Conservation (phyloP, 2,888 invertebrate genomes). For the Galeruca laticollis region DNA sequence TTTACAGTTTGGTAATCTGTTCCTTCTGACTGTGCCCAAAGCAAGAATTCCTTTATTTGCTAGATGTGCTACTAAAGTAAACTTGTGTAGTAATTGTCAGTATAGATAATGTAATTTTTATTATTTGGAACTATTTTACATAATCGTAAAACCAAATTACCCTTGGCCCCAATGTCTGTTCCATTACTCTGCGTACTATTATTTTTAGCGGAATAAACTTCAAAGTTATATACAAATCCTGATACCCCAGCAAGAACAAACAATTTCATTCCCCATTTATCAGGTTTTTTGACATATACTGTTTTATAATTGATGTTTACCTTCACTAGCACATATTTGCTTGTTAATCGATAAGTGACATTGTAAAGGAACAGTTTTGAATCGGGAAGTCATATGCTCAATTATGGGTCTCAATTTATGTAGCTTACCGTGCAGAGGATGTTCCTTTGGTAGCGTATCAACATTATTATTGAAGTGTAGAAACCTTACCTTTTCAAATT, state of each 20-base stretch:
- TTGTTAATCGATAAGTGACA: slow-evolving; percentile 6
- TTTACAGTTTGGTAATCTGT: too few relatives aligned
- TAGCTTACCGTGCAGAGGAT: slow-evolving; percentile 17
- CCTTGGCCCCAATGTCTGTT: neutral
- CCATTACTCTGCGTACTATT: neutral
- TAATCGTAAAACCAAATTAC: too few relatives aligned
- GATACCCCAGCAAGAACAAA: slow-evolving; percentile 17
- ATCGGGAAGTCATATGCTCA: neutral
- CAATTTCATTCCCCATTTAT: neutral
- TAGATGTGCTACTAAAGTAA: too few relatives aligned
- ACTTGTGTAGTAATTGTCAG: too few relatives aligned
- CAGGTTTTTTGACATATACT: slow-evolving; percentile 9
- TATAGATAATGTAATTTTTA: too few relatives aligned
- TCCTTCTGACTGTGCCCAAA: too few relatives aligned
- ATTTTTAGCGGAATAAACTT: too few relatives aligned
- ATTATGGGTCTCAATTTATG: slow-evolving; percentile 25
- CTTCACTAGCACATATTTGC: slow-evolving; percentile 17
- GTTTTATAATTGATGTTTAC: slow-evolving; percentile 12
- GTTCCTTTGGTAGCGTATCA: slow-evolving; percentile 16
- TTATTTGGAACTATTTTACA: too few relatives aligned
- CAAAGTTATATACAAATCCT: slow-evolving; percentile 18
- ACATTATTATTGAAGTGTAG: slow-evolving; percentile 25
- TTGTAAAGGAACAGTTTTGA: slow-evolving; percentile 17
- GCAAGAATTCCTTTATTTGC: too few relatives aligned
- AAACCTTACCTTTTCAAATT: slow-evolving; percentile 19